phyloP scores from a whole-genome alignment of 2,113 vertebrate species.

The Thinocorus orbignyianus region DNA sequence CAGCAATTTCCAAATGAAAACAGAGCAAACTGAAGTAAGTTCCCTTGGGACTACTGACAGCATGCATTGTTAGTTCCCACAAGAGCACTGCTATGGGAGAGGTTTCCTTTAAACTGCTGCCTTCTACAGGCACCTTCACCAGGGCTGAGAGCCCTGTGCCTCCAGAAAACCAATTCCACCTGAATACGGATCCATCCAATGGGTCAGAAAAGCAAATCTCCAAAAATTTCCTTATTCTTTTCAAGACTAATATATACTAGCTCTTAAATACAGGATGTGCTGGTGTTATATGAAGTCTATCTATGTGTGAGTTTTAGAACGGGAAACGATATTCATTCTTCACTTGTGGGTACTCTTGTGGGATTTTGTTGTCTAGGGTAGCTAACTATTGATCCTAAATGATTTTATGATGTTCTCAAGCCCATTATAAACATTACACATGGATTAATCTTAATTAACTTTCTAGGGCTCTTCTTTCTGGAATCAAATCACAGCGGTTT shows the following conservation, averaged over 20 bases:
- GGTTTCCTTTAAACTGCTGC: background rate
- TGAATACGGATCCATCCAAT: background rate
- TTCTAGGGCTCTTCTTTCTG: background rate
- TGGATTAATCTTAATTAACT: background rate
- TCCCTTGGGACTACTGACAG: background rate
- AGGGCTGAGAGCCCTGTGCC: background rate
- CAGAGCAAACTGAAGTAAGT: background rate
- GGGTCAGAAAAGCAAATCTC: background rate
- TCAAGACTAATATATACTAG: background rate
- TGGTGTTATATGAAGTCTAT: background rate
- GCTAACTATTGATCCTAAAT: background rate
- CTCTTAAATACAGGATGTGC: background rate
- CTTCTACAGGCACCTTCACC: background rate
- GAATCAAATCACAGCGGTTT: background rate
- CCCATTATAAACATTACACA: background rate
- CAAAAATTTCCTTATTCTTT: background rate
- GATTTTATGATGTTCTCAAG: background rate
- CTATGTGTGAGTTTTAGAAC: background rate
- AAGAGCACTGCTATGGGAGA: background rate
- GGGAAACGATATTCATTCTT: background rate
- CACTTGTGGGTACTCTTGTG: background rate
- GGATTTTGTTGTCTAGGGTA: background rate
- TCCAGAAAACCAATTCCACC: background rate
- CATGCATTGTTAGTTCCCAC: accelerated
- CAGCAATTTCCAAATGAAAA: background rate